Conservation (phyloP, 2,888 invertebrate species). For the Glyphotaelius pellucidus region DNA sequence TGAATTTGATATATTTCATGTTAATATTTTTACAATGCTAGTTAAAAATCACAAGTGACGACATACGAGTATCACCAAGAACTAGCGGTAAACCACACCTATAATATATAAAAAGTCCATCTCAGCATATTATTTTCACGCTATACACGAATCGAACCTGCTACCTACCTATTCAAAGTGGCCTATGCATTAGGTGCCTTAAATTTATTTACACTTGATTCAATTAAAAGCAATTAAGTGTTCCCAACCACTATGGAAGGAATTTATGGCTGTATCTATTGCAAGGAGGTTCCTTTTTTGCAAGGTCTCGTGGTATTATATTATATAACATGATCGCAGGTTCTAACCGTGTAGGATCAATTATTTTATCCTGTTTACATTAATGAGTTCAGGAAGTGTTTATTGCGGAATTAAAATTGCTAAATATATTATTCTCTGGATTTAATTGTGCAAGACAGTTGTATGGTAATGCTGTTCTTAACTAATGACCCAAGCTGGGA, state of each 20-base stretch:
- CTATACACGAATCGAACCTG: background rate
- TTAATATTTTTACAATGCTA: too few species aligned
- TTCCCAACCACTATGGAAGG: background rate
- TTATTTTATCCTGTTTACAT: conserved; percentile 31
- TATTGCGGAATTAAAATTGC: conserved; percentile 27
- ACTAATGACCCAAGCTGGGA: background rate
- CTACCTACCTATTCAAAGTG: background rate
- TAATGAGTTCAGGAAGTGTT: conserved; percentile 39
- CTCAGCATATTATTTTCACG: background rate
- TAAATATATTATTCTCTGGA: background rate
- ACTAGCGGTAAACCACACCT: background rate
- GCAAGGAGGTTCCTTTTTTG: conserved; percentile 12
- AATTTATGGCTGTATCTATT: background rate
- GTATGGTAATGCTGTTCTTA: conserved; percentile 30
- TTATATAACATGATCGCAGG: background rate
- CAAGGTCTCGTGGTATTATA: background rate
- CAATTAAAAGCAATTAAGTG: background rate
- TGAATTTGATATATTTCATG: too few species aligned
- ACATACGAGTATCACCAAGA: background rate
- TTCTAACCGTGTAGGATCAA: conserved; percentile 16
- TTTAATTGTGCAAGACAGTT: conserved; percentile 39
- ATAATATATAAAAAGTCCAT: too few species aligned
- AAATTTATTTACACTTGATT: background rate
- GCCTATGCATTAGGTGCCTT: background rate
- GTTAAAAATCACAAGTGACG: background rate